Base-by-base conservation (phyloP, 1,140 invertebrate species). In the Drosophila bocki region DNA sequence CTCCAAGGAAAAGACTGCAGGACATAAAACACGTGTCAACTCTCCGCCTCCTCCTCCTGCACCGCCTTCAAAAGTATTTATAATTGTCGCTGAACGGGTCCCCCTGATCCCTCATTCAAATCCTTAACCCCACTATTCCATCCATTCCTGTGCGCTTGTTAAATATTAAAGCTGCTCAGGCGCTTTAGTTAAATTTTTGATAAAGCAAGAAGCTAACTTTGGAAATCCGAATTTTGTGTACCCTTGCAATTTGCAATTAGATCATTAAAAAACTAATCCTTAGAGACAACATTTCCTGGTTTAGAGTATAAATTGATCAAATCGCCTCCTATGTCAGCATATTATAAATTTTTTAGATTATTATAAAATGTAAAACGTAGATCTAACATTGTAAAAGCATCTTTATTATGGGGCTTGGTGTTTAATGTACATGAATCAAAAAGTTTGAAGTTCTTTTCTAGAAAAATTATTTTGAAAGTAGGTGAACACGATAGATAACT, bases 171-270 rank as follows among this genome's bases (percentile, higher is more conserved):
- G 57, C 75, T 62, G 64, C 67, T 58, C 42, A 75, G 75, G 75
- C 51, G 74, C 39, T 78, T 70, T 57, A 69, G 74, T 78, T 78
- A n/a, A 72, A 85, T 80, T 80, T 84, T 85, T 85, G 64, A 84
- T 81, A 74, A 70, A 48, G n/a, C 47, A 48, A 48, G 47, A n/a
- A 48, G 47, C 13, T 5, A 29, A 9, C 13, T 29, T 26, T 7
- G 22, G 26, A 17, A 29, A 29, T 13, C 26, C 22, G 22, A 29
- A n/a, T 7, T n/a, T 9, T 32, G 13, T 9, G 7, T n/a, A 48
- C 13, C 26, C 47, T 48, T 5, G 22, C 7, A 48, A 26, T 15
- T 15, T 26, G 19, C 3, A 15, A 13, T 13, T 13, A 7, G 12
- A 47, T 22, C 12, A 15, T 15, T 47, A 7, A 15, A 26, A n/a